phyloP scores from a whole-genome alignment of 2,113 vertebrate genomes.

The Chauna torquata region DNA sequence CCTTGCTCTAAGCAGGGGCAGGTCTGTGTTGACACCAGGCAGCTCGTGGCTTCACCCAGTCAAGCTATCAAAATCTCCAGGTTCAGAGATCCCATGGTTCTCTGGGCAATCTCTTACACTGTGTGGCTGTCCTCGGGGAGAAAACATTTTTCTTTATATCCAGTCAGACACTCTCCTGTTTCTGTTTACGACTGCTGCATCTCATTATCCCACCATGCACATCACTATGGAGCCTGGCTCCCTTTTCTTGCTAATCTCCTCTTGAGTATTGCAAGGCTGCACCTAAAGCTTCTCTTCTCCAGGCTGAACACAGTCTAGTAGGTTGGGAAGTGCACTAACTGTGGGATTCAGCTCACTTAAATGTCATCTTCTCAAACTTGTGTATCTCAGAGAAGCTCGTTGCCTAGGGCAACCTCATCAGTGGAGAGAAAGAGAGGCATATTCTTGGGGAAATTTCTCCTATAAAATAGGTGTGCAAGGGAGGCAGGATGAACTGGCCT shows the following conservation, averaged over 20 bases:
- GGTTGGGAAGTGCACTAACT: not conserved
- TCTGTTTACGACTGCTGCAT: not conserved
- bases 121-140: not conserved
- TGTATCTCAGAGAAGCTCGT: not conserved
- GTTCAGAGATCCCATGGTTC: not conserved
- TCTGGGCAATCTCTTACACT: not conserved
- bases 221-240: not conserved
- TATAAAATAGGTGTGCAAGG: not conserved
- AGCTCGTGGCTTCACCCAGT: rapidly evolving
- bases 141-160: not conserved
- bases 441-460: not conserved
- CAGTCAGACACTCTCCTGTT: not conserved
- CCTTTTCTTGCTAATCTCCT: not conserved
- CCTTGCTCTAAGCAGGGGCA: not conserved
- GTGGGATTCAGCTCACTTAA: not conserved
- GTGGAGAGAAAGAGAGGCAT: not conserved
- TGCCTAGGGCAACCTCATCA: not conserved
- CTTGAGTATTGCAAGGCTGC: not conserved
- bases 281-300: not conserved
- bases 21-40: not conserved
- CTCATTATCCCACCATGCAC: not conserved
- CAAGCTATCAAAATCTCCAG: not conserved
- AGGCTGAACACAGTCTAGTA: not conserved
- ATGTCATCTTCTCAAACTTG: not conserved
- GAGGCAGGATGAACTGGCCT: not conserved